Percentiles rank a stretch among this genome's conserved stretches.
phyloP scores from a whole-genome alignment of 2,797 vertebrate species.

The Gallinago solitaria region DNA sequence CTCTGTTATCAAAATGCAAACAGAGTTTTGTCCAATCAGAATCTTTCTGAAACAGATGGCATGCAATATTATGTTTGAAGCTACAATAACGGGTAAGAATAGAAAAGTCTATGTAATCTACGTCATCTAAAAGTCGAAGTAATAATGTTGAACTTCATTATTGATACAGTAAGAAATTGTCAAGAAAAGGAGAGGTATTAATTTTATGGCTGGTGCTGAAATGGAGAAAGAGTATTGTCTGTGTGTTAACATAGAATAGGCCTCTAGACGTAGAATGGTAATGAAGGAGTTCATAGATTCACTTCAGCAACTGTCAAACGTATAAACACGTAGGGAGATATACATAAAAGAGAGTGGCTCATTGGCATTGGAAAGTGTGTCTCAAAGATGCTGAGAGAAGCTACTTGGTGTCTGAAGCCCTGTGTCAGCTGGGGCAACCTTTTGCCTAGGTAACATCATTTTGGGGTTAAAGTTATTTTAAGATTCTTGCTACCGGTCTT shows the following conservation, averaged over 20 bases:
- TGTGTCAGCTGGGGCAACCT: background rate
- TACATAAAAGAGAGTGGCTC: background rate
- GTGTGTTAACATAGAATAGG: background rate
- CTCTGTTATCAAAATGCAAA: slow-evolving; percentile 55
- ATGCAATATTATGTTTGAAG: background rate
- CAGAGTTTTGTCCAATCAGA: slow-evolving; percentile 21
- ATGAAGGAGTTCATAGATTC: background rate
- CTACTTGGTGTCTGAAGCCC: background rate
- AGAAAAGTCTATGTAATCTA: background rate
- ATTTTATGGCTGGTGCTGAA: background rate
- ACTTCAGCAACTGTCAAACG: background rate
- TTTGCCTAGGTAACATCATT: background rate
- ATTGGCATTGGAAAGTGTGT: background rate
- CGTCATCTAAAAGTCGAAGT: background rate
- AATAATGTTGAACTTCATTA: background rate
- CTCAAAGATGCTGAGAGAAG: background rate
- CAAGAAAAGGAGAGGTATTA: background rate
- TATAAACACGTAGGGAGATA: background rate
- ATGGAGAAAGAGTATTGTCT: background rate
- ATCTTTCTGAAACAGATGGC: slow-evolving; percentile 20
- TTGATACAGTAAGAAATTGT: background rate
- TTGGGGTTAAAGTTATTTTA: background rate
- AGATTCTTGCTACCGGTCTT: background rate
- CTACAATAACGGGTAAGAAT: background rate
- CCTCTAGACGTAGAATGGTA: background rate